Base-by-base conservation (phyloP, 2,797 vertebrate genomes). In the Orientallactaga sibirica region DNA sequence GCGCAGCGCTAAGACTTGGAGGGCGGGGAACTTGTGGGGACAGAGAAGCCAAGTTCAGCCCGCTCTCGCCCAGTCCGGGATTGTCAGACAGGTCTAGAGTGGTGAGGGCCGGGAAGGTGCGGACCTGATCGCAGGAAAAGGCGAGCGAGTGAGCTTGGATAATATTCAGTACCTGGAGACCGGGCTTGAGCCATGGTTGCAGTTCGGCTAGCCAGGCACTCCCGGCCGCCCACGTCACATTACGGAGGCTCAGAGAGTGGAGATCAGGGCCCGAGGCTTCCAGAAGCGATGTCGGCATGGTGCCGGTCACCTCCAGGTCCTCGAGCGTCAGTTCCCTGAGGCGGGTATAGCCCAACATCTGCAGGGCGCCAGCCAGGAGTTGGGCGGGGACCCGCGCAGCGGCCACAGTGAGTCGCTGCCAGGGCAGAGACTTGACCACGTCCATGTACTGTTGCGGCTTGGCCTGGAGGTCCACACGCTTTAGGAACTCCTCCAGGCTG, bases 61-160 rank as follows among this genome's bases (percentile, higher is more conserved):
- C 88, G 25, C 41, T 61, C 62, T 97, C 94, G 1, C 92, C 94
- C 55, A 97, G 88, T 7, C 58, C 90, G 3, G 97, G 93, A 90
- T 98, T 98, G 24, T 97, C 97, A 0, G 98, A 98, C 94, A 98
- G 2, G 29, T 97, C 97, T 71, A 98, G 96, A 48, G 93, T 94
- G 22, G 0, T 91, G 90, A 98, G 96, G 0, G 85, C 68, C 1
- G 24, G 1, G 86, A 98, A 98, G 24, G 64, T 0, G 37, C 0
- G 91, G 33, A 98, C 91, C 0, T 95, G 10, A 12, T 86, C 48
- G 68, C 98, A 98, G 55, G 98, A 92, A 90, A 98, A 85, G 88
- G 61, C 88, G 12, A 89, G 96, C 78, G 98, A 14, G 0, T 0
- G 78, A 19, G 97, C 97, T 24, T 83, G 1, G 0, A 96, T 97